Conservation (phyloP, 2,113 vertebrate genomes). For the Chascanopsetta lugubris region DNA sequence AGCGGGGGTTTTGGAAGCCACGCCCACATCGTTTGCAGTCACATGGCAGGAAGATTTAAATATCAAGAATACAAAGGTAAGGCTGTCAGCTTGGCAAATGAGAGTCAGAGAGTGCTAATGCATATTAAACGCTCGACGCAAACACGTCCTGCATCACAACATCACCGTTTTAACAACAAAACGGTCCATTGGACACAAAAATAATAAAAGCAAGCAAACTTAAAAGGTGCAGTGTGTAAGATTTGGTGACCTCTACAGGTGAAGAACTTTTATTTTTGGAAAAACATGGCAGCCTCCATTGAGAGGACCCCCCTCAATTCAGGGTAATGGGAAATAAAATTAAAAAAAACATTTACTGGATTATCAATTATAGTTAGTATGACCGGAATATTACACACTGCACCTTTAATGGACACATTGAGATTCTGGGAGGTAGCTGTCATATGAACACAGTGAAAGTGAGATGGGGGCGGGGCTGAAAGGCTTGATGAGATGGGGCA, state of each 20-base stretch:
- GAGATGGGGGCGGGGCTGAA: constrained; percentile 45
- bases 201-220: constrained; percentile 16
- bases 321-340: no score
- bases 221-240: no score
- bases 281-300: no score
- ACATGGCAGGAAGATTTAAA: constrained; percentile 48
- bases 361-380: no score
- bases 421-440: constrained; percentile 19
- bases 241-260: no score
- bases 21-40: constrained; percentile 59
- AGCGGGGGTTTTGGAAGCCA: constrained; percentile 57
- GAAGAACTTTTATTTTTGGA: no score
- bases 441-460: constrained; percentile 37
- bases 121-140: constrained; percentile 13
- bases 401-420: constrained; percentile 10
- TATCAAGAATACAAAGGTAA: constrained; percentile 52
- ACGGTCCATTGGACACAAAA: constrained; percentile 3
- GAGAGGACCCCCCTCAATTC: no score
- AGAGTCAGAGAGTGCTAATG: constrained; percentile 5
- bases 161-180: constrained; percentile 11
- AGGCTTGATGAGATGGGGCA: constrained; percentile 26
- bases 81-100: constrained; percentile 38
- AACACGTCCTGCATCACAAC: background rate
- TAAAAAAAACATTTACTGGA: no score
- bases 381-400: no score